Conservation (phyloP, 2,113 vertebrate genomes). For the Scopus umbretta region DNA sequence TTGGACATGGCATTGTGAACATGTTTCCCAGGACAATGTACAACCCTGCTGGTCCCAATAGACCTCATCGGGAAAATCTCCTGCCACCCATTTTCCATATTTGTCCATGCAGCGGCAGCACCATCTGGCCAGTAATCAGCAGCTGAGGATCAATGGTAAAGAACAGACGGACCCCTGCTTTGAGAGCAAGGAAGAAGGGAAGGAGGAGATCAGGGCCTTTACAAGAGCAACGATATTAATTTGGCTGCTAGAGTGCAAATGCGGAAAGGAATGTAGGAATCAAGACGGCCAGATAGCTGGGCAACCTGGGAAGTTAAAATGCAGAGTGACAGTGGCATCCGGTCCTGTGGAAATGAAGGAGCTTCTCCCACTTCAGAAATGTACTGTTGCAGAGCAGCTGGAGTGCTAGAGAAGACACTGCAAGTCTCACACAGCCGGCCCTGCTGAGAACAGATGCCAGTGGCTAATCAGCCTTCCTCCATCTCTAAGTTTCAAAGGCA, state of each 20-base stretch:
- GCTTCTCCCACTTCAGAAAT: neutral
- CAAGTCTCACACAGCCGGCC: accelerated
- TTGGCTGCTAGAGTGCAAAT: neutral
- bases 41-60: neutral
- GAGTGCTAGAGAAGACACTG: neutral
- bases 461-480: neutral
- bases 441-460: accelerated
- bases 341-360: neutral
- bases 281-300: neutral
- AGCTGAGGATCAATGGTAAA: neutral
- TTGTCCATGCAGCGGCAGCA: neutral
- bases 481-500: neutral
- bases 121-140: neutral
- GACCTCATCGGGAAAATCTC: neutral
- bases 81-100: neutral
- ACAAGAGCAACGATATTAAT: neutral
- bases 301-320: neutral
- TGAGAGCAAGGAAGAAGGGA: neutral
- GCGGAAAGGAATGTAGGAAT: neutral
- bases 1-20: neutral
- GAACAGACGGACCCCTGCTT: neutral
- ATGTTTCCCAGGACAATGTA: neutral
- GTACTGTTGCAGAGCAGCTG: neutral
- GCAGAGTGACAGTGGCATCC: neutral
- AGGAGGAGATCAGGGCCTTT: neutral